These are phyloP conservation scores for Chamaetylas fuelleborni DNA, from an alignment of 2,113 vertebrate species.

Conservation along the genomic window DNA sequence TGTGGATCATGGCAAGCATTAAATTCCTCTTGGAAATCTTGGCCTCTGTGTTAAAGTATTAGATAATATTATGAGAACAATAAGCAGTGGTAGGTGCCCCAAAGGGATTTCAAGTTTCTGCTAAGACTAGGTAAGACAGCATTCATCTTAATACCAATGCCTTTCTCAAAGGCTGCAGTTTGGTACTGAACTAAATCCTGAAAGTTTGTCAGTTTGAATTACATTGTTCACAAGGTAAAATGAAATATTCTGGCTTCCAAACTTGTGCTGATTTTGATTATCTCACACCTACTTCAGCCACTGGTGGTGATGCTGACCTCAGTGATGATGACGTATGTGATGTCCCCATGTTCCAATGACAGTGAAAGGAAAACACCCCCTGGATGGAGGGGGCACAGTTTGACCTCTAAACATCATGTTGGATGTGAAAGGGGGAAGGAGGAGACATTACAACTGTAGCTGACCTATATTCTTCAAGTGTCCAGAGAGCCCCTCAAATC, in stretches of 20 bases:
- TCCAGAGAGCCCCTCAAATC: background rate
- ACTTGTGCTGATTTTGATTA: background rate
- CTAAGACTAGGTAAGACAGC: slow-evolving; percentile 38
- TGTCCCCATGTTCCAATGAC: background rate
- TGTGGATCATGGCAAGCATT: background rate
- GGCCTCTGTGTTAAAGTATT: slow-evolving; percentile 5
- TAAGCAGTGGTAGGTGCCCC: slow-evolving; percentile 13
- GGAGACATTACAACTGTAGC: background rate
- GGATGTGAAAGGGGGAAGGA: background rate
- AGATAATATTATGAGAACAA: slow-evolving; percentile 18
- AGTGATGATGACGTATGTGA: background rate
- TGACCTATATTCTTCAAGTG: background rate
- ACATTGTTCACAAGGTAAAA: background rate
- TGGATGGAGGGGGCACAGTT: background rate
- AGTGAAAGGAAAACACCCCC: background rate
- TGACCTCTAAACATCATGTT: background rate
- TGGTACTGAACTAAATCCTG: slow-evolving; percentile 14
- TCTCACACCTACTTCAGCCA: background rate
- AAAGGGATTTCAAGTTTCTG: slow-evolving; percentile 45
- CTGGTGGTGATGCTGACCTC: background rate
- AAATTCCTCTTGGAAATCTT: background rate
- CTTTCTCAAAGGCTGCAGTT: slow-evolving; percentile 25
- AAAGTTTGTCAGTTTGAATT: slow-evolving; percentile 46
- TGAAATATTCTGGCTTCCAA: slow-evolving; percentile 19
- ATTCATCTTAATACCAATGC: slow-evolving; percentile 51